Conservation (phyloP, 2,888 invertebrate species). For the Loripinus fragilis region DNA sequence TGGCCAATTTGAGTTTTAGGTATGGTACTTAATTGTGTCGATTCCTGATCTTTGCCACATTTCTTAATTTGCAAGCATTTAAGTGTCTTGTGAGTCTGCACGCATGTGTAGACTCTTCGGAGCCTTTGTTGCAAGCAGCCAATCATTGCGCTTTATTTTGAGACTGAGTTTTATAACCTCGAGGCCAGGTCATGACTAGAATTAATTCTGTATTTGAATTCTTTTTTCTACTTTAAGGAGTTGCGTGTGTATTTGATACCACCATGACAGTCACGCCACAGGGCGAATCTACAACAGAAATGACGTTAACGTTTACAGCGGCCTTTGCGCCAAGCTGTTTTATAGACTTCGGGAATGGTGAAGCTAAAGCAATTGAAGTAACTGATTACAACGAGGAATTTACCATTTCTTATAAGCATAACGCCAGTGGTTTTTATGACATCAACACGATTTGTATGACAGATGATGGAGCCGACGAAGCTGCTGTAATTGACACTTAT, state of each 20-base stretch:
- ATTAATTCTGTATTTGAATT: no score
- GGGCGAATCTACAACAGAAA: background rate
- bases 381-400: background rate
- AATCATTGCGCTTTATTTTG: no score
- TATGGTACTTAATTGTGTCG: no score
- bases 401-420: background rate
- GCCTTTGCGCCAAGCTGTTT: conserved; percentile 1
- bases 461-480: background rate
- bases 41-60: no score
- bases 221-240: background rate
- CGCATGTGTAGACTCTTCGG: no score
- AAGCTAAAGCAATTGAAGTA: background rate
- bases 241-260: background rate
- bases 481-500: conserved; percentile 3
- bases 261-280: background rate
- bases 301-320: background rate
- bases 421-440: conserved; percentile 3
- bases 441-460: conserved; percentile 10
- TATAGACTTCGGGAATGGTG: conserved; percentile 15
- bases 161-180: no score
- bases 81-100: no score
- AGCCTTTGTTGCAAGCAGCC: no score
- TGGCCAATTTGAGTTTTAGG: no score
- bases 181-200: no score
- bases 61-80: no score